Percentiles rank a stretch among this genome's conserved stretches.
Conservation (phyloP, 2,797 vertebrate genomes). For the Anabas testudineus region DNA sequence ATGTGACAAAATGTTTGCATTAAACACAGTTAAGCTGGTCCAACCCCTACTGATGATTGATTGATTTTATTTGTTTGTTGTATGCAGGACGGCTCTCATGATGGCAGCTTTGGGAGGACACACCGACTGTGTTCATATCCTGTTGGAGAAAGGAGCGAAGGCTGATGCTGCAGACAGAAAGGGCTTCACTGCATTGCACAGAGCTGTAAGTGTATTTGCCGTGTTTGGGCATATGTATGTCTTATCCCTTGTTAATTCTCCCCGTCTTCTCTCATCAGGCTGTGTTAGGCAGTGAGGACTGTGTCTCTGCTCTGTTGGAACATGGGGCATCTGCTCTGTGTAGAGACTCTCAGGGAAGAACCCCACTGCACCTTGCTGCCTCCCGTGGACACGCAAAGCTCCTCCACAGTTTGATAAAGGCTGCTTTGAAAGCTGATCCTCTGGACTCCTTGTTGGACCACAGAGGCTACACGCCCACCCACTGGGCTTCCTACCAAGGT, state of each 20-base stretch:
- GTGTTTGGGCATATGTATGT: not conserved
- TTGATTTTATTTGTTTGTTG: not conserved
- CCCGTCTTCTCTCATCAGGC: slow-evolving; percentile 78
- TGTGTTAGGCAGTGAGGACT: slow-evolving; percentile 92
- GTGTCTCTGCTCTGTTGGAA: slow-evolving; percentile 92
- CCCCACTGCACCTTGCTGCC: slow-evolving; percentile 92
- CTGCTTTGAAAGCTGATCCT: slow-evolving; percentile 89
- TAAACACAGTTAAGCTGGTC: not conserved
- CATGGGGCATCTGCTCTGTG: slow-evolving; percentile 93
- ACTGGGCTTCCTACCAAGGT: slow-evolving; percentile 99
- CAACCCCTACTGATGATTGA: not conserved
- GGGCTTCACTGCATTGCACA: slow-evolving; percentile 92
- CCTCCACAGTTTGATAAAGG: slow-evolving; percentile 88
- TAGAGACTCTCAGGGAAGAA: slow-evolving; percentile 92
- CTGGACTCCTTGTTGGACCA: slow-evolving; percentile 91
- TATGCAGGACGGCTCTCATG: slow-evolving; percentile 92
- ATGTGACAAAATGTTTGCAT: not conserved
- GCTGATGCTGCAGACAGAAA: slow-evolving; percentile 91
- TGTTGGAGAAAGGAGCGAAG: slow-evolving; percentile 94
- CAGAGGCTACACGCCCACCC: slow-evolving; percentile 92
- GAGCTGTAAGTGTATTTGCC: slow-evolving; percentile 73
- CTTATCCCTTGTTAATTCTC: not conserved
- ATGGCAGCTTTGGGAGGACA: slow-evolving; percentile 92
- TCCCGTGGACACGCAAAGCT: slow-evolving; percentile 89
- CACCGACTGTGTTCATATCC: slow-evolving; percentile 93